Evolutionary conservation across 2,113 vertebrate genomes (phyloP).

Genomic region (Manacus vitellinus): DNA sequence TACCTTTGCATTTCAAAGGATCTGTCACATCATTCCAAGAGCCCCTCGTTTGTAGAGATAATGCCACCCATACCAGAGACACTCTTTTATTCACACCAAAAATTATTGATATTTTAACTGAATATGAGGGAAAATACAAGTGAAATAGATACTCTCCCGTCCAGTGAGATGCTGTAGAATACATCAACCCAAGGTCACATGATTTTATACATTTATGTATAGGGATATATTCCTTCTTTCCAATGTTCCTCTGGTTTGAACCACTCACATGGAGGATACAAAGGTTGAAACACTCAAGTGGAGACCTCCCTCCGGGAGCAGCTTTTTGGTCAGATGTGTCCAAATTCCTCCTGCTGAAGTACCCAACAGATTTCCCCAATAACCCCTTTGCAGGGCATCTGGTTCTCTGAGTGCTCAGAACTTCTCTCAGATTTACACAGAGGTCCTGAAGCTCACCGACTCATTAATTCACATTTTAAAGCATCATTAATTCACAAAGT

Average conservation of each 20-base stretch:
- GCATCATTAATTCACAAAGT: neutral
- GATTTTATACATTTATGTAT: neutral
- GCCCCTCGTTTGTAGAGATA: neutral
- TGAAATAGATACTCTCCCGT: neutral
- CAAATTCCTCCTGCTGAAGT: neutral
- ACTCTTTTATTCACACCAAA: neutral
- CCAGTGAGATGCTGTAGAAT: neutral
- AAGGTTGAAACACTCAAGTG: neutral
- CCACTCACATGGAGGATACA: rapidly evolving
- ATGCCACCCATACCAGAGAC: neutral
- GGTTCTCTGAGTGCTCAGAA: neutral
- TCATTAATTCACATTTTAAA: neutral
- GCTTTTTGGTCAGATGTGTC: neutral
- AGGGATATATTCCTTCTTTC: neutral
- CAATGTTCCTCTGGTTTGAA: neutral
- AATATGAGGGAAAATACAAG: neutral
- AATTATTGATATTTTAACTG: neutral
- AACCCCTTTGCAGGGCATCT: neutral
- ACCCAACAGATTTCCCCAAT: neutral
- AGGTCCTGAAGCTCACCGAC: neutral
- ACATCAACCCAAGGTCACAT: neutral
- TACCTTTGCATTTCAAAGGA: conserved; percentile 40
- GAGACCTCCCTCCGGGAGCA: neutral
- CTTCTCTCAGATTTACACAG: neutral
- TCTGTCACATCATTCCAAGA: neutral